Base-by-base conservation (phyloP, 2,113 vertebrate species). In the Brevimyrus niger region DNA sequence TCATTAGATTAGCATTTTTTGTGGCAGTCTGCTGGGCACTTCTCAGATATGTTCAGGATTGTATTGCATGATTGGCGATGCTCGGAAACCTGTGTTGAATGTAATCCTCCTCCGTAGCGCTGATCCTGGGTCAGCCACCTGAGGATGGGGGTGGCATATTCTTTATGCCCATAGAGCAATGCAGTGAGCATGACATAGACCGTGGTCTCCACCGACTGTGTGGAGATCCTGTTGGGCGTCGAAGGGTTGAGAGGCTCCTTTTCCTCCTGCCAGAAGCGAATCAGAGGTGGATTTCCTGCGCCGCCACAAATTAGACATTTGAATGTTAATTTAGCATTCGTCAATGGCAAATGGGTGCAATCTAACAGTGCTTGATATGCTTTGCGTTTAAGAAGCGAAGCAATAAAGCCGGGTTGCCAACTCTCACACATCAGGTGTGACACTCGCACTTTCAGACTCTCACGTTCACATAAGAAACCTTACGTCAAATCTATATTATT, bases 71-170 rank as follows among this genome's bases (percentile, higher is more conserved):
- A 53, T 0, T 19, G 31, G 48, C 15, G 27, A 82, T 53, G 73
- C 44, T 35, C 53, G 47, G 3, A 21, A 89, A 99, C 98, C 97
- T 98, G 97, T 9, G 96, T 94, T 0, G 97, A 97, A 91, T 95
- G 95, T 94, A 98, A 97, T 21, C 97, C 97, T 9, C 97, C 96
- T 80, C 97, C 98, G 0, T 97, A 94, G 88, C 97, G 95, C 92
- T 99, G 97, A 23, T 98, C 96, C 91, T 98, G 97, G 2, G 97
- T 97, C 80, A 99, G 92, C 98, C 98, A 99, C 19, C 87, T 93
- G 89, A 99, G 86, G 88, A 99, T 94, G 0, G 97, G 97, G 53
- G 95, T 96, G 17, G 93, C 95, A 17, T 99, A 98, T 0, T 0
- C 42, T 5, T 93, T 90, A 0, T 97, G 94, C 38, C 96, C 97